Evolutionary conservation across 37 sponge, comb jelly and placozoan species (phyloP), one percentile per base, ranked within the genome.

Genomic region (Hormiphora californensis): DNA sequence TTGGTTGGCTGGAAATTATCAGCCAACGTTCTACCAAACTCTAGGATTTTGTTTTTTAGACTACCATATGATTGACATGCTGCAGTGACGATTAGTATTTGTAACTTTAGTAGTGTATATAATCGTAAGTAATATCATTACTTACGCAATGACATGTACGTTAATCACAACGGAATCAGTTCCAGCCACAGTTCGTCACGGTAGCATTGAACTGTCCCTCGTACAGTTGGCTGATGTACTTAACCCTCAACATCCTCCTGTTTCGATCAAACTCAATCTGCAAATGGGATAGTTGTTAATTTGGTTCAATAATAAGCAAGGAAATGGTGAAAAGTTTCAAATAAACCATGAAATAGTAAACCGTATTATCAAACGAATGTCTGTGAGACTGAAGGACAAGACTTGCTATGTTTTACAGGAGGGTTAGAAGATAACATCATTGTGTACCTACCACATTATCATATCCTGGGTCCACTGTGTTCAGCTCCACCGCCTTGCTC

Each of bases 401-500:
- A n/a, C n/a, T n/a, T n/a, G n/a, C n/a, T n/a, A n/a, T n/a, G n/a
- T n/a, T n/a, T n/a, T n/a, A n/a, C n/a, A n/a, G n/a, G n/a, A n/a
- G n/a, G n/a, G n/a, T n/a, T n/a, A n/a, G n/a, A n/a, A n/a, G n/a
- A n/a, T n/a, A n/a, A n/a, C n/a, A n/a, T n/a, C n/a, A n/a, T n/a
- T n/a, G n/a, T n/a, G n/a, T n/a, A 57, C 61, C 7, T 57, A 57
- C 81, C 81, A 73, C 81, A 28, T 73, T 73, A 21, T 73, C 81
- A 40, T 73, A 73, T 9, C 81, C 81, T 11, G 81, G 81, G 43
- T 73, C 81, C 4, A 73, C 35, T 4, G 38, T 37, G 44, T 73
- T 73, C 81, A 73, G 27, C 46, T 73, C 81, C 35, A 19, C 43
- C 27, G 81, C 81, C 43, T 73, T 11, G 23, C 28, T 73, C 81